Evolutionary conservation across 2,797 vertebrate species (phyloP).

Genomic region (Iguana delicatissima): DNA sequence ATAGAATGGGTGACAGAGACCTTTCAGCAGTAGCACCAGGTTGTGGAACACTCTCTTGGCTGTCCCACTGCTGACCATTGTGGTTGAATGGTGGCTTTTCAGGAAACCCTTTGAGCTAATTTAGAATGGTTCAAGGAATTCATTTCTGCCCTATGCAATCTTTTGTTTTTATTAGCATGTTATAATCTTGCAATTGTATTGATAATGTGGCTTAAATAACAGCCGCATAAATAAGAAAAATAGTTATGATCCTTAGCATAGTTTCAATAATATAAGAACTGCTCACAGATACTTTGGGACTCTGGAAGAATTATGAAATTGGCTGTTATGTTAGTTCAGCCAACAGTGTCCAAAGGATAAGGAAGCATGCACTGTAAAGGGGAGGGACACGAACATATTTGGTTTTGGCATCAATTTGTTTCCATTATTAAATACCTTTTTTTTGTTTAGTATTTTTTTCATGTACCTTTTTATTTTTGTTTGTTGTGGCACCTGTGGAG

Average conservation of each 20-base stretch:
- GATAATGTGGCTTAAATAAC: not conserved
- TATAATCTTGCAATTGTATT: not conserved
- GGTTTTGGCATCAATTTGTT: not conserved
- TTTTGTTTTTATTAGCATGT: not conserved
- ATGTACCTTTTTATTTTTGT: no score
- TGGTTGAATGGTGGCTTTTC: not conserved
- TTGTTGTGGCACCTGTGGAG: no score
- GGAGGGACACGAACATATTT: not conserved
- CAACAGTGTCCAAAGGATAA: not conserved
- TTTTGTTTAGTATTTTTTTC: no score
- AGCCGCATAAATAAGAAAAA: no score
- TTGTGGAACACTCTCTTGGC: not conserved
- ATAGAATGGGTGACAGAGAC: not conserved
- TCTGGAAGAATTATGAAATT: not conserved
- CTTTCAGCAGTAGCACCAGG: not conserved
- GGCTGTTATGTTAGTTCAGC: not conserved
- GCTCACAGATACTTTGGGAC: not conserved
- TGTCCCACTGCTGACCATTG: not conserved
- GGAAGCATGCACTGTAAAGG: not conserved
- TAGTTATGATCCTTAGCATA: not conserved
- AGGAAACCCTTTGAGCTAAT: not conserved
- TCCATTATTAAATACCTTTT: no score
- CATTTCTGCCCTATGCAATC: no score
- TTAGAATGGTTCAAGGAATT: not conserved
- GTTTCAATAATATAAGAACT: not conserved